Evolutionary conservation across 2,888 invertebrate species (phyloP), one percentile per base, ranked within the genome.

Genomic region (Nysson spinosus): DNA sequence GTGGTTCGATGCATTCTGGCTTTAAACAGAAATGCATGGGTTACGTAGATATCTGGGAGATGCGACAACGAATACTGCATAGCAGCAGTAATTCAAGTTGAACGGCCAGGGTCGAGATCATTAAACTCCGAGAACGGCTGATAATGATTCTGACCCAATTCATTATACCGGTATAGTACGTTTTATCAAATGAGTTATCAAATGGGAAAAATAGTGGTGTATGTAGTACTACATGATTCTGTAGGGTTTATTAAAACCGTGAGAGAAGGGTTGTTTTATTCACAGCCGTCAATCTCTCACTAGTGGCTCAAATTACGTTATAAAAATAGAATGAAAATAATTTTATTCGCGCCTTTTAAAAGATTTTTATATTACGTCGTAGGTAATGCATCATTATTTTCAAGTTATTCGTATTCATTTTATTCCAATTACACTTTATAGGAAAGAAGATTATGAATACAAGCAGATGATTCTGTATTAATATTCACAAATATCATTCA

Each of bases 121-220:
- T 75, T 75, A 75, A 69, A 66, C 58, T 47, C 37, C 47, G 62
- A 52, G 63, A 52, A 47, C 42, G 44, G 56, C 63, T 58, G 69
- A 69, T 75, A 75, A 72, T 75, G 63, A 72, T 75, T 75, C 63
- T 66, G 72, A 69, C 60, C 72, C 42, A 69, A 75, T 75, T 69
- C 69, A 65, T 75, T 51, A 60, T 46, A n/a, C n/a, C 47, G 32
- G 37, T 28, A 26, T 14, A 44, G 43, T 30, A 32, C 54, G 69
- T 60, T 69, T 66, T 60, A 64, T 42, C 63, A 26, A 20, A 40
- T 12, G 12, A 19, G 24, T 35, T 16, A 22, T 20, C 16, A 49
- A 26, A 44, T 32, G 50, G 39, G 51, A 51, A 64, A 72, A 58
- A 69, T 28, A 39, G 14, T 39, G 7, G 14, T 11, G 26, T 37